Conservation (phyloP, 2,113 vertebrate genomes). For the Orientallactaga bullata region DNA sequence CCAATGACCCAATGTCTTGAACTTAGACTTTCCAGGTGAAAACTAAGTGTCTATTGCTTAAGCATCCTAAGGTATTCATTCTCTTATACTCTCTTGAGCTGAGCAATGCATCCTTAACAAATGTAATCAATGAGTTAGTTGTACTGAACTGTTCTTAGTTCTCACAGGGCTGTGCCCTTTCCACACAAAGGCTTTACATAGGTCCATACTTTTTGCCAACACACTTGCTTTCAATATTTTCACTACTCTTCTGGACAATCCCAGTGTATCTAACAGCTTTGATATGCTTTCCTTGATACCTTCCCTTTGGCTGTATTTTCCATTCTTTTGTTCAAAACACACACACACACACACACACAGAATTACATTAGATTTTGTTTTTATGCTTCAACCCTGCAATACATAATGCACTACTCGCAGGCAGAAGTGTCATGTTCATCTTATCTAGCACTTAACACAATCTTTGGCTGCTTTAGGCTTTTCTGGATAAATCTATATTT, state of each 20-base stretch:
- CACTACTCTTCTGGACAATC: not conserved
- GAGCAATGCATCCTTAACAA: not conserved
- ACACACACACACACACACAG: not conserved
- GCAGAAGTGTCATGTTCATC: not conserved
- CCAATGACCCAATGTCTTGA: not conserved
- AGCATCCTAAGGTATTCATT: not conserved
- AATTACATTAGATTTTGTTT: not conserved
- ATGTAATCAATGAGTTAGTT: not conserved
- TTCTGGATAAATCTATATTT: not conserved
- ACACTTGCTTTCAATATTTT: not conserved
- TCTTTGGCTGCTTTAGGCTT: not conserved
- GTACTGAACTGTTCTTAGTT: not conserved
- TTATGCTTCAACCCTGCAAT: not conserved
- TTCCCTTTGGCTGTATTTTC: not conserved
- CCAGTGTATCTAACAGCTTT: not conserved
- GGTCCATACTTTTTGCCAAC: no score
- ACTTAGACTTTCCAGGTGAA: not conserved
- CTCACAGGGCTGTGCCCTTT: not conserved
- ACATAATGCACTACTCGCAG: not conserved
- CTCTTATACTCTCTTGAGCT: not conserved
- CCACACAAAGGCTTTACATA: not conserved
- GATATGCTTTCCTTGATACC: not conserved
- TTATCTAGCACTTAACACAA: not conserved
- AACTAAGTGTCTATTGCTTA: not conserved
- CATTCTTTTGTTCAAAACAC: not conserved